phyloP scores from a whole-genome alignment of 2,797 vertebrate species.

The Gymnopithys bicolor region DNA sequence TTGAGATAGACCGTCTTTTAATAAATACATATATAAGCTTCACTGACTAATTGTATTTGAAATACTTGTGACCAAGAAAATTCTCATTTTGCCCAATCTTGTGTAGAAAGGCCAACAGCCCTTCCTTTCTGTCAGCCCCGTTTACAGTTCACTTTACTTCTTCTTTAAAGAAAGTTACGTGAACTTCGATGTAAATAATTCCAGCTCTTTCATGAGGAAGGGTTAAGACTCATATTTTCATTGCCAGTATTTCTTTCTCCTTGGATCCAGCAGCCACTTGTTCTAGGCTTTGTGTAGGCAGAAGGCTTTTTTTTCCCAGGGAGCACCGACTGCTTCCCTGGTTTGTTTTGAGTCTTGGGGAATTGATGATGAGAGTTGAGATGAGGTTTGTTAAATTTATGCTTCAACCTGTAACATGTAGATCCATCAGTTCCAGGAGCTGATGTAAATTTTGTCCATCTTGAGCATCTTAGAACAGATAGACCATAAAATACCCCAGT shows the following conservation, averaged over 20 bases:
- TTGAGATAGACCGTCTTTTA: not conserved
- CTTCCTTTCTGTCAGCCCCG: fast-evolving
- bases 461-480: not conserved
- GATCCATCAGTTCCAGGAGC: not conserved
- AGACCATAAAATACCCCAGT: not conserved
- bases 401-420: not conserved
- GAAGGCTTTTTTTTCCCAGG: not conserved
- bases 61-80: not conserved
- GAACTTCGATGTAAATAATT: not conserved
- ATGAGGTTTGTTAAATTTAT: not conserved
- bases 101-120: not conserved
- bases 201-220: not conserved
- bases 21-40: not conserved
- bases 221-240: not conserved
- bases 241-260: not conserved
- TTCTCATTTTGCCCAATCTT: not conserved
- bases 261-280: not conserved
- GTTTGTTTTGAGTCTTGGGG: not conserved
- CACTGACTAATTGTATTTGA: not conserved
- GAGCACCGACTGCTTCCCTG: not conserved
- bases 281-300: constrained; percentile 5
- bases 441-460: not conserved
- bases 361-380: not conserved
- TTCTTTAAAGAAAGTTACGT: not conserved
- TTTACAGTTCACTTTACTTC: not conserved